Conservation (phyloP, 2,888 invertebrate genomes). For the Noctua janthe region DNA sequence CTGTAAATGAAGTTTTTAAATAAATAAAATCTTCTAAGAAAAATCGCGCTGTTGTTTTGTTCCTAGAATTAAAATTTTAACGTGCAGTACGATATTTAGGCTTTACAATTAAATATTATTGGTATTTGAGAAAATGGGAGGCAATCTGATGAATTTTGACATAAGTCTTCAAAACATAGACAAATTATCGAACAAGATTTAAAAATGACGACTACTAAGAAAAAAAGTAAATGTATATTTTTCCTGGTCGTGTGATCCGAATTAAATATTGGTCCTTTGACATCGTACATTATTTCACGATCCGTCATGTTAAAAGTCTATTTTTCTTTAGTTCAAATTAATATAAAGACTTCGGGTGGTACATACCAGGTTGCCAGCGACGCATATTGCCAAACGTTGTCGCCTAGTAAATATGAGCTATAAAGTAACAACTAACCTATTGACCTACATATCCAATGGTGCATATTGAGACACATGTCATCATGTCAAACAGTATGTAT, state of each 20-base stretch:
- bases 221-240: neutral
- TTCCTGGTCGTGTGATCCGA: neutral
- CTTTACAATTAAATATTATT: neutral
- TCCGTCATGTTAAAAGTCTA: neutral
- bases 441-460: conserved; percentile 8
- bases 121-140: neutral
- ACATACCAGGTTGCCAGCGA: neutral
- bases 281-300: neutral
- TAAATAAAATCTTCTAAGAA: neutral
- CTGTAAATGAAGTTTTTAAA: too few species aligned
- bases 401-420: neutral
- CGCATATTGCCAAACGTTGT: conserved; percentile 15
- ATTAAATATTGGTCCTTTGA: neutral
- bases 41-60: neutral
- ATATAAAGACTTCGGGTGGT: neutral
- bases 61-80: neutral
- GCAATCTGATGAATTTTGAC: neutral
- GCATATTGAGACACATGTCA: conserved; percentile 1
- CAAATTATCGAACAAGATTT: neutral
- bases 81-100: neutral
- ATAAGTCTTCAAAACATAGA: neutral
- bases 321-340: neutral
- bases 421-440: conserved; percentile 10
- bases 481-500: neutral
- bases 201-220: neutral